phyloP scores from a whole-genome alignment of 2,113 vertebrate species.

The Ageneiosus marmoratus region DNA sequence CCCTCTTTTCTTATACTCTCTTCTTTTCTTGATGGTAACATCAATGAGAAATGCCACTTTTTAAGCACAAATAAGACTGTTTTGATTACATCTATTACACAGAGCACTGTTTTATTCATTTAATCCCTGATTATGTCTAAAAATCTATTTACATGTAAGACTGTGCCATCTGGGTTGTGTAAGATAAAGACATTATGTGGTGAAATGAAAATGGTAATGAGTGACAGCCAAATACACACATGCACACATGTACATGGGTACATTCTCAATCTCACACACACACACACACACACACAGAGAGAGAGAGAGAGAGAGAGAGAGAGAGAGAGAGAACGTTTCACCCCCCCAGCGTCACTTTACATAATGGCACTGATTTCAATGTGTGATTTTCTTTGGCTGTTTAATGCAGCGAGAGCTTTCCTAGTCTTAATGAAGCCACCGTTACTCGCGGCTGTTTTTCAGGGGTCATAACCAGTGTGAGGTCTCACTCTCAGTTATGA shows the following conservation, averaged over 20 bases:
- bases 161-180: constrained; percentile 15
- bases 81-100: constrained; percentile 1
- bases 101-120: not conserved
- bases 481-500: constrained; percentile 31
- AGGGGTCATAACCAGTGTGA: constrained; percentile 54
- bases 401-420: constrained; percentile 44
- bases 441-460: constrained; percentile 49
- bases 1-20: not conserved
- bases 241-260: constrained; percentile 15
- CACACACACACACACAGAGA: constrained; percentile 19
- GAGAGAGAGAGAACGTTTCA: not conserved
- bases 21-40: not conserved
- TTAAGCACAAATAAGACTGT: not conserved
- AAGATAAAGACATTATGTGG: constrained; percentile 26
- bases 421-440: constrained; percentile 51
- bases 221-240: constrained; percentile 44
- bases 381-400: constrained; percentile 48
- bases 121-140: not conserved
- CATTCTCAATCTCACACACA: constrained; percentile 8
- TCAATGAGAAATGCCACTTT: not conserved
- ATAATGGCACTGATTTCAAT: constrained; percentile 53
- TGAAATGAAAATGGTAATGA: constrained; percentile 43
- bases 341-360: constrained; percentile 49
- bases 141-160: not conserved
- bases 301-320: not conserved